phyloP scores from a whole-genome alignment of 2,888 invertebrate species.

The Bibio marci region DNA sequence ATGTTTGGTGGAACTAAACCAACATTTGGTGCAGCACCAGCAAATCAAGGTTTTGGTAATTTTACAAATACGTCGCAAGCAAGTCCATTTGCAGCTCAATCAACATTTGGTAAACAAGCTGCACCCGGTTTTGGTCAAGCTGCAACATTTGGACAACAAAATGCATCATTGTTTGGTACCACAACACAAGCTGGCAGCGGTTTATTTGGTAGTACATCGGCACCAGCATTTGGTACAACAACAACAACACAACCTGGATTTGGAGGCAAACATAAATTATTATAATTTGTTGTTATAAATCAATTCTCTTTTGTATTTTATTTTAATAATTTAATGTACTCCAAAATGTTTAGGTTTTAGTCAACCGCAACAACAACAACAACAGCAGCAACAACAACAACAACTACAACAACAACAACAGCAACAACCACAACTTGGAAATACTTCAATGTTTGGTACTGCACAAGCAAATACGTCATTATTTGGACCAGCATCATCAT shows the following conservation, averaged over 20 bases:
- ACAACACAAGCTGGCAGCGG: conserved; percentile 33
- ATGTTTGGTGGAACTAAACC: conserved; percentile 20
- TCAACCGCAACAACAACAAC: conserved; percentile 17
- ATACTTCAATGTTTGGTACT: conserved; percentile 13
- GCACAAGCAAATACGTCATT: conserved; percentile 34
- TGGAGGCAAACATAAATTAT: conserved; percentile 19
- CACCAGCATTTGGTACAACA: conserved; percentile 46
- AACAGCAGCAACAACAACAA: conserved; percentile 33
- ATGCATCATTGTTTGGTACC: conserved; percentile 38
- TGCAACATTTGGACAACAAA: conserved; percentile 44
- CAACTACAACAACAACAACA: conserved; percentile 1
- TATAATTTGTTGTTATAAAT: neutral
- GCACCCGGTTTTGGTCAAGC: conserved; percentile 37
- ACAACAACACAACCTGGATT: conserved; percentile 27
- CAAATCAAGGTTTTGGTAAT: conserved; percentile 19
- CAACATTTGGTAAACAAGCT: conserved; percentile 35
- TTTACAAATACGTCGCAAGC: conserved; percentile 21
- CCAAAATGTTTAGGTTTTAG: conserved; percentile 4
- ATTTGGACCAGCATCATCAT: conserved; percentile 36
- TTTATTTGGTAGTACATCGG: conserved; percentile 43
- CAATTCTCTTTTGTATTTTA: too few species aligned
- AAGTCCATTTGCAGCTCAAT: conserved; percentile 29
- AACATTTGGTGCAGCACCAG: conserved; percentile 27
- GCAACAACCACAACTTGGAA: neutral
- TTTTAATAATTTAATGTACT: neutral